Evolutionary conservation across 2,797 vertebrate genomes (phyloP).

Genomic region (Rhinella marina): DNA sequence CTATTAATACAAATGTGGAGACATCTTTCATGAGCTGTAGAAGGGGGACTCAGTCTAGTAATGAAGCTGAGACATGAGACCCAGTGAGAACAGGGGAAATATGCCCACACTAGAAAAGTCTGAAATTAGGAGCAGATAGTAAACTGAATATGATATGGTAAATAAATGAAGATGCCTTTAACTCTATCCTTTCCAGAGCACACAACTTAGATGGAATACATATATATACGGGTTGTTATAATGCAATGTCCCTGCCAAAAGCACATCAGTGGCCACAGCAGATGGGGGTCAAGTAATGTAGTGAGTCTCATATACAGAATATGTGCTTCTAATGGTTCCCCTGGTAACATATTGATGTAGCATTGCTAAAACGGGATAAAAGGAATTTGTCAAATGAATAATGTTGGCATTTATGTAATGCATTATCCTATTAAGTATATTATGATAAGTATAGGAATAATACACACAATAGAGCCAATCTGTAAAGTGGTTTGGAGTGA

Average conservation of each 20-base stretch:
- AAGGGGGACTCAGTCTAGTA: too few species aligned
- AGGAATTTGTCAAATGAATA: conserved; percentile 7
- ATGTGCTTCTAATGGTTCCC: conserved; percentile 16
- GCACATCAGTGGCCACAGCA: background rate
- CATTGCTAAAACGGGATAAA: conserved; percentile 5
- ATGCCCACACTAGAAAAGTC: too few species aligned
- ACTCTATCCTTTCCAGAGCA: too few species aligned
- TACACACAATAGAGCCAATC: background rate
- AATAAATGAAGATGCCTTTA: too few species aligned
- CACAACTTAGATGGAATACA: too few species aligned
- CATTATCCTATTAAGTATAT: conserved; percentile 14
- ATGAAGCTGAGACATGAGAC: too few species aligned
- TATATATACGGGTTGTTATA: background rate
- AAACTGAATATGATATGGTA: too few species aligned
- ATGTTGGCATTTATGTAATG: conserved; percentile 9
- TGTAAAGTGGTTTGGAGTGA: background rate
- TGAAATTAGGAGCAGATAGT: too few species aligned
- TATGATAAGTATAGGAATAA: conserved; percentile 16
- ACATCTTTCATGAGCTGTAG: too few species aligned
- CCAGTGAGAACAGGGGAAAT: too few species aligned
- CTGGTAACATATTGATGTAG: background rate
- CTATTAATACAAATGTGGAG: too few species aligned
- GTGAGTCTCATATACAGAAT: background rate
- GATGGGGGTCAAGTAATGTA: background rate
- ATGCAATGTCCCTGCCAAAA: background rate